These are phyloP conservation scores for Carassius auratus DNA, from an alignment of 2,113 vertebrate genomes.

Conservation along the genomic window DNA sequence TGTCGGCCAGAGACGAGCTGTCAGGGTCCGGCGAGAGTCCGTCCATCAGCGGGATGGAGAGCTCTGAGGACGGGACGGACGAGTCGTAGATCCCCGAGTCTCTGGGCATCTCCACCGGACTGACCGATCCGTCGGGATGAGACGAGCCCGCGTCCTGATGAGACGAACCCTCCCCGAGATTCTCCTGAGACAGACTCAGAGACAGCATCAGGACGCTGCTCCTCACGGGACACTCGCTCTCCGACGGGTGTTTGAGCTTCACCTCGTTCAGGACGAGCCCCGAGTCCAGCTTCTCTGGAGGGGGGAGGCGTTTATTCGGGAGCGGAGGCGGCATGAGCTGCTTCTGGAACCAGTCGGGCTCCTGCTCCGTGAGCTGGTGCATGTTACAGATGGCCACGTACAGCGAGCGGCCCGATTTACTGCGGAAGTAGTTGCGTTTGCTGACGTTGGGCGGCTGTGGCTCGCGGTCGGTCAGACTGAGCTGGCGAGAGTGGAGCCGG, in stretches of 20 bases:
- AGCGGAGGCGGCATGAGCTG: conserved; percentile 72
- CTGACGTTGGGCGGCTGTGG: conserved; percentile 76
- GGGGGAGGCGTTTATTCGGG: conserved; percentile 59
- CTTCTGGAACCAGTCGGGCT: conserved; percentile 93
- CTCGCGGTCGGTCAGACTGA: conserved; percentile 69
- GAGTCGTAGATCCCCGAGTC: conserved; percentile 98
- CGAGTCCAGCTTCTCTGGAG: conserved; percentile 82
- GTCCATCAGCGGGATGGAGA: conserved; percentile 94
- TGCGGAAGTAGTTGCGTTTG: conserved; percentile 94
- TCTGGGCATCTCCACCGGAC: conserved; percentile 84
- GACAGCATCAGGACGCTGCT: conserved; percentile 68
- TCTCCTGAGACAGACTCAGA: conserved; percentile 54
- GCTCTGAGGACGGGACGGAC: conserved; percentile 92
- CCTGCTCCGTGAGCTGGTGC: conserved; percentile 91
- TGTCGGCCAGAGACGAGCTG: conserved; percentile 88
- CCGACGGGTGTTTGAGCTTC: conserved; percentile 73
- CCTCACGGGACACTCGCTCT: conserved; percentile 72
- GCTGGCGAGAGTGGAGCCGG: conserved; percentile 82
- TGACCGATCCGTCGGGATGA: conserved; percentile 62
- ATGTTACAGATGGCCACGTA: conserved; percentile 96
- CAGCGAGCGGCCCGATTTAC: conserved; percentile 88
- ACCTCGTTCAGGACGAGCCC: conserved; percentile 91
- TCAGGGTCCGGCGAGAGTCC: conserved; percentile 91
- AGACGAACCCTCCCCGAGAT: conserved; percentile 48
- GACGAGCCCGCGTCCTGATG: conserved; percentile 46